Evolutionary conservation across 92 coral and sea anemone species (phyloP).

Genomic region (Porites lobata): DNA sequence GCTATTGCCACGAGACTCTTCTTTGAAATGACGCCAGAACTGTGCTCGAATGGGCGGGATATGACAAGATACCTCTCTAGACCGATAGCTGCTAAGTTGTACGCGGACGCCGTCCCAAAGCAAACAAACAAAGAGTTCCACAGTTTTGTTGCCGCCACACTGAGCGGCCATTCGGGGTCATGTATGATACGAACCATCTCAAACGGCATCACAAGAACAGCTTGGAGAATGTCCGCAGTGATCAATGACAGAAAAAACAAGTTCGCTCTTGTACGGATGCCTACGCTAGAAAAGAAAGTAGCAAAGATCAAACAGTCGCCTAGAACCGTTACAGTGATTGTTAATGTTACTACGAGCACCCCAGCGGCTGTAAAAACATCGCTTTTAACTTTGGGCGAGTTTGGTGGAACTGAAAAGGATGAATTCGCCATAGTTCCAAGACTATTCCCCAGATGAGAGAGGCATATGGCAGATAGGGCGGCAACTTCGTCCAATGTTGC

Average conservation of each 20-base stretch:
- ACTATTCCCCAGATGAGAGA: neutral
- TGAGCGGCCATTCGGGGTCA: slow-evolving; percentile 50
- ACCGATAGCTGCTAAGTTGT: slow-evolving; percentile 44
- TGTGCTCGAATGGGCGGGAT: slow-evolving; percentile 51
- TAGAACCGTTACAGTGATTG: slow-evolving; percentile 23
- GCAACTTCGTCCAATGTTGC: neutral
- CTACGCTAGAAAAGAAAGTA: slow-evolving; percentile 31
- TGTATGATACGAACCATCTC: slow-evolving; percentile 26
- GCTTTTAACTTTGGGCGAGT: neutral
- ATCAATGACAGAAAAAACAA: slow-evolving; percentile 49
- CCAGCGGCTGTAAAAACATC: slow-evolving; percentile 32
- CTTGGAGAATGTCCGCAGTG: slow-evolving; percentile 56
- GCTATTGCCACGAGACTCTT: neutral
- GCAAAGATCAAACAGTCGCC: slow-evolving; percentile 51
- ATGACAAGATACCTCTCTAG: slow-evolving; percentile 51
- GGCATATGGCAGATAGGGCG: neutral
- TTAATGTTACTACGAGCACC: slow-evolving; percentile 27
- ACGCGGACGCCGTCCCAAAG: slow-evolving; percentile 52
- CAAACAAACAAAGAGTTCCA: slow-evolving; percentile 66
- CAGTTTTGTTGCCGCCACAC: slow-evolving; percentile 14
- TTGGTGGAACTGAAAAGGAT: neutral
- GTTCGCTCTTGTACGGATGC: slow-evolving; percentile 49
- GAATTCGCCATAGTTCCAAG: neutral
- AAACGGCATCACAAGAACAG: slow-evolving; percentile 59
- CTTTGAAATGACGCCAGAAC: slow-evolving; percentile 26